Conservation (phyloP, 2,888 invertebrate species). For the Eilema griseolum region DNA sequence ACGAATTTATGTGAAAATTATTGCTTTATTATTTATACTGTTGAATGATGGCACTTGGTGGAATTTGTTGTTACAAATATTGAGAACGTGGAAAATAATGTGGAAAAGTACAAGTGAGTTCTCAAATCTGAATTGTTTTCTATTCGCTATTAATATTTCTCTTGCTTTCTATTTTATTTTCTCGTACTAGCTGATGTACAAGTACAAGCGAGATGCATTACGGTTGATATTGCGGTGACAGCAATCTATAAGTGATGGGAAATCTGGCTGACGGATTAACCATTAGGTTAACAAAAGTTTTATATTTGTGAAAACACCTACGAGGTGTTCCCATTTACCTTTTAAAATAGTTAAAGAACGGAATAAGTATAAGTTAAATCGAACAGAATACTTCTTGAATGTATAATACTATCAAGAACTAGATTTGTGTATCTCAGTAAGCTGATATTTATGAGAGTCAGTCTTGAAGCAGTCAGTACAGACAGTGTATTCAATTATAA, state of each 20-base stretch:
- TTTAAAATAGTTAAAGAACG: neutral
- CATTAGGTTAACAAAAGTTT: too few species aligned
- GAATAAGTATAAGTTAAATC: too few species aligned
- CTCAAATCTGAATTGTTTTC: neutral
- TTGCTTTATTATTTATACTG: too few species aligned
- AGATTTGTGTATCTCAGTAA: neutral
- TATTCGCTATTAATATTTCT: neutral
- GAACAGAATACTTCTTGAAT: too few species aligned
- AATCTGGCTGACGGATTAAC: neutral
- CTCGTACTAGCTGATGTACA: neutral
- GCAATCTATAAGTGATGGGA: neutral
- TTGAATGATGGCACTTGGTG: too few species aligned
- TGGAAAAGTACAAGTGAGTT: too few species aligned
- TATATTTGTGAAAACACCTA: neutral
- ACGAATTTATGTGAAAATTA: neutral
- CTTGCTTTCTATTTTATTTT: slow-evolving; percentile 2
- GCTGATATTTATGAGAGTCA: neutral
- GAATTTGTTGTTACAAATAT: too few species aligned
- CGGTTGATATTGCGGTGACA: neutral
- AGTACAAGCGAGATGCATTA: neutral
- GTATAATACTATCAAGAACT: too few species aligned
- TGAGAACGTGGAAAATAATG: too few species aligned
- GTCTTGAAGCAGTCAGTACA: neutral
- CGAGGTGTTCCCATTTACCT: neutral
- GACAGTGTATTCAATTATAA: neutral